phyloP scores from a whole-genome alignment of 2,113 vertebrate species.

The Eulemur rufifrons region DNA sequence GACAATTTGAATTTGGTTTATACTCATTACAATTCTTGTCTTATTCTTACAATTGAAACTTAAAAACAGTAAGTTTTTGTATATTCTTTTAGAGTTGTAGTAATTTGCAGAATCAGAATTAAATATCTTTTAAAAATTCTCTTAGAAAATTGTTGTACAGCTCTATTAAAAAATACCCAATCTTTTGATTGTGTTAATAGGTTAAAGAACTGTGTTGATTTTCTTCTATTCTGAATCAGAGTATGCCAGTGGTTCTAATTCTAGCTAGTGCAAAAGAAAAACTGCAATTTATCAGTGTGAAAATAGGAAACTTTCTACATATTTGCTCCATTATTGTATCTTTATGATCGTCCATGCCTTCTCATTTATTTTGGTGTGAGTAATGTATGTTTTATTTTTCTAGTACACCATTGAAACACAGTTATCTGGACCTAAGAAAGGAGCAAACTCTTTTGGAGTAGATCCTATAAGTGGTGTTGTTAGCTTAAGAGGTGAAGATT shows the following conservation, averaged over 20 bases:
- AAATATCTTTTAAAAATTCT: neutral
- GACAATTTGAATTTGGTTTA: neutral
- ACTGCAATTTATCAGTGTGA: neutral
- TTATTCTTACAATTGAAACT: neutral
- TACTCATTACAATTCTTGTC: neutral
- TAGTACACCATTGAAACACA: conserved; percentile 61
- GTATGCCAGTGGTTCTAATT: neutral
- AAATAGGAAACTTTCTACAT: neutral
- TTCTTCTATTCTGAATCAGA: neutral
- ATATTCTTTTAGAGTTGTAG: neutral
- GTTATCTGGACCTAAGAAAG: conserved; percentile 49
- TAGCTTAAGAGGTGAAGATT: conserved; percentile 45
- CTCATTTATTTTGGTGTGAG: neutral
- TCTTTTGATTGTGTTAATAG: neutral
- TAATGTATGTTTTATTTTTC: neutral
- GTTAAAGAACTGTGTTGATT: neutral
- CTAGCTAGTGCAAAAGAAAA: neutral
- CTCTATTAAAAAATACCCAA: neutral
- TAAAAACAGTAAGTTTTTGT: neutral
- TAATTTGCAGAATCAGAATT: neutral
- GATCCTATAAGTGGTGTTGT: conserved; percentile 63
- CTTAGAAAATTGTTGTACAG: neutral
- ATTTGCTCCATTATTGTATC: neutral
- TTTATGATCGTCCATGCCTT: neutral
- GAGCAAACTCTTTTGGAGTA: conserved; percentile 61